Evolutionary conservation across 2,113 vertebrate genomes (phyloP).

Genomic region (Tragelaphus imberbis): DNA sequence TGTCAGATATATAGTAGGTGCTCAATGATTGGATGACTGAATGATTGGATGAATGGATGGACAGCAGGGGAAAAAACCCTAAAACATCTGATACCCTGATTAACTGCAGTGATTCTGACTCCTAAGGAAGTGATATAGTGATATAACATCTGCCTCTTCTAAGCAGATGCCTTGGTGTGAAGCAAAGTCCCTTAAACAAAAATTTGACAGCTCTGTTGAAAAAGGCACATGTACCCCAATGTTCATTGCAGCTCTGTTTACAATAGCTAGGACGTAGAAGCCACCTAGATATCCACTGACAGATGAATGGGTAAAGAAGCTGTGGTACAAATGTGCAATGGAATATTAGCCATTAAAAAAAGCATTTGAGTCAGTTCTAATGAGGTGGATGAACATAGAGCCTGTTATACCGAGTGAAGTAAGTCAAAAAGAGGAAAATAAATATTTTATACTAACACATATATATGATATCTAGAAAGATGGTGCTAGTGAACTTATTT

Average conservation of each 20-base stretch:
- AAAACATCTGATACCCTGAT: neutral
- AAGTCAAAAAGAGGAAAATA: neutral
- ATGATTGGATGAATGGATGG: neutral
- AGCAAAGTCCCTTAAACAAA: neutral
- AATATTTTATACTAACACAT: neutral
- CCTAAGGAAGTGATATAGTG: neutral
- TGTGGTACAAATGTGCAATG: neutral
- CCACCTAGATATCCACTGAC: neutral
- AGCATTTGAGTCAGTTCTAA: neutral
- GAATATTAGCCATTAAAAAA: neutral
- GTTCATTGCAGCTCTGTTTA: neutral
- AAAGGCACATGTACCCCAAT: neutral
- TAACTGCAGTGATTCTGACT: neutral
- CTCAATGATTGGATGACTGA: neutral
- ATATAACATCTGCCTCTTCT: neutral
- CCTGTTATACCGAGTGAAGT: neutral
- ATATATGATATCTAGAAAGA: neutral
- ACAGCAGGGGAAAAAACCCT: rapidly evolving
- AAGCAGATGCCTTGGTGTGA: neutral
- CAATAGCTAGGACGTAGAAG: neutral
- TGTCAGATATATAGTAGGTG: neutral
- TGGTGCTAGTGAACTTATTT: neutral
- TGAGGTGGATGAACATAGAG: neutral
- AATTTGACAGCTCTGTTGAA: neutral
- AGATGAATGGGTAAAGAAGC: neutral